These are phyloP conservation scores for Bombus superbus DNA, from an alignment of 1,140 invertebrate genomes.

Conservation along the genomic window DNA sequence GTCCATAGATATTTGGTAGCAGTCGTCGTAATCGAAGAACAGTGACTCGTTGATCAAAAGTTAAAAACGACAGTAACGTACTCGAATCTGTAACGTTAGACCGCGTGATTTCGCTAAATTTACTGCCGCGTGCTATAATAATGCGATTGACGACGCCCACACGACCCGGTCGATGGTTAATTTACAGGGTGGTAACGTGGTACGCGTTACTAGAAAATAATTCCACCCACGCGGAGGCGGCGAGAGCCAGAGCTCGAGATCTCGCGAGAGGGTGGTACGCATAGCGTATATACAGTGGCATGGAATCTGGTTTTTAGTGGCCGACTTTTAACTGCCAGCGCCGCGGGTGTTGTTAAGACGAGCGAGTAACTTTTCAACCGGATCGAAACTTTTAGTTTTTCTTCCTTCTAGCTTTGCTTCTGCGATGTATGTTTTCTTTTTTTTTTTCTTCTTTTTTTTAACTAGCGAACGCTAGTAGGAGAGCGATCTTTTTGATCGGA, in stretches of 20 bases:
- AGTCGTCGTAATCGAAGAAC: neutral
- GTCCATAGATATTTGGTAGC: too few species aligned
- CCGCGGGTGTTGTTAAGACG: neutral
- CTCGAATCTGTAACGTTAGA: conserved; percentile 19
- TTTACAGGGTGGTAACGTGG: conserved; percentile 69
- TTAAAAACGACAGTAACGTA: neutral
- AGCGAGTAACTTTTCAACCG: neutral
- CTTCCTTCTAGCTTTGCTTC: neutral
- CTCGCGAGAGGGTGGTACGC: neutral
- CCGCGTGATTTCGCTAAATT: conserved; percentile 53
- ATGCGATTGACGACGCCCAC: conserved; percentile 67
- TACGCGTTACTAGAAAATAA: conserved; percentile 62
- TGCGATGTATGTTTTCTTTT: too few species aligned
- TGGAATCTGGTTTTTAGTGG: conserved; percentile 18
- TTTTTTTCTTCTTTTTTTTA: neutral
- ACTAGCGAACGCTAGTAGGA: neutral
- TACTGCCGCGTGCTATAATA: conserved; percentile 60
- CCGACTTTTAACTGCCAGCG: neutral
- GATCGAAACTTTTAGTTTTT: neutral
- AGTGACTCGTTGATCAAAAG: neutral
- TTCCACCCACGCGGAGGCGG: conserved; percentile 60
- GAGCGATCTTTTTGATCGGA: conserved; percentile 3
- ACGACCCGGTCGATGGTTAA: conserved; percentile 62
- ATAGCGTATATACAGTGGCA: neutral
- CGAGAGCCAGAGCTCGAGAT: neutral